phyloP scores from a whole-genome alignment of 2,113 vertebrate genomes.

The Tachysurus fulvidraco region DNA sequence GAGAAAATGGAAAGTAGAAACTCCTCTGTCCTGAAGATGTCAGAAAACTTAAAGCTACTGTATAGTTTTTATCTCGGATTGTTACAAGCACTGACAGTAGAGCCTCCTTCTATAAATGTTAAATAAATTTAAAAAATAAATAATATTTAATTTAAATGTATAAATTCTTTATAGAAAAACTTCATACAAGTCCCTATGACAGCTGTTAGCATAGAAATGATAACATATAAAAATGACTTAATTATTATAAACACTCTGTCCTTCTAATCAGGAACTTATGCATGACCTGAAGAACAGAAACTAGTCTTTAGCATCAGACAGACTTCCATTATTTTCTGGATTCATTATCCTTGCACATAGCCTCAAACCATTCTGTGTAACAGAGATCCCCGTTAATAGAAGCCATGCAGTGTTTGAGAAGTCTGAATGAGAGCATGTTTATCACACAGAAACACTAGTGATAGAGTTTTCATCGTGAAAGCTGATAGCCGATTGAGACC shows the following conservation, averaged over 20 bases:
- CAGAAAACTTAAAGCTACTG: neutral
- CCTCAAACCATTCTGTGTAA: neutral
- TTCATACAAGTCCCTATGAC: neutral
- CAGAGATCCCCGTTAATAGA: neutral
- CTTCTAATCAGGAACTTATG: neutral
- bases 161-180: neutral
- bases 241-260: neutral
- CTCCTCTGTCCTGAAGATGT: neutral
- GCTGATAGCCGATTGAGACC: neutral
- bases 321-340: neutral
- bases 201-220: neutral
- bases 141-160: no score
- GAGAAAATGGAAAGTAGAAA: neutral
- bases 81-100: neutral
- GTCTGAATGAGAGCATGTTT: neutral
- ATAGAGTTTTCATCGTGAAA: slow-evolving; percentile 5
- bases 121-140: neutral
- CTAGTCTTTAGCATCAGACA: neutral
- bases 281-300: neutral
- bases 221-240: neutral
- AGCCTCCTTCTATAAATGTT: neutral
- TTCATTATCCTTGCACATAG: neutral
- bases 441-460: neutral
- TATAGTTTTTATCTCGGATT: neutral
- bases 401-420: neutral